A percentile compares a stretch with the other conserved stretches of the same genome.
These are phyloP conservation scores for Parnassius mnemosyne DNA, from an alignment of 2,888 invertebrate species.

Conservation along the genomic window DNA sequence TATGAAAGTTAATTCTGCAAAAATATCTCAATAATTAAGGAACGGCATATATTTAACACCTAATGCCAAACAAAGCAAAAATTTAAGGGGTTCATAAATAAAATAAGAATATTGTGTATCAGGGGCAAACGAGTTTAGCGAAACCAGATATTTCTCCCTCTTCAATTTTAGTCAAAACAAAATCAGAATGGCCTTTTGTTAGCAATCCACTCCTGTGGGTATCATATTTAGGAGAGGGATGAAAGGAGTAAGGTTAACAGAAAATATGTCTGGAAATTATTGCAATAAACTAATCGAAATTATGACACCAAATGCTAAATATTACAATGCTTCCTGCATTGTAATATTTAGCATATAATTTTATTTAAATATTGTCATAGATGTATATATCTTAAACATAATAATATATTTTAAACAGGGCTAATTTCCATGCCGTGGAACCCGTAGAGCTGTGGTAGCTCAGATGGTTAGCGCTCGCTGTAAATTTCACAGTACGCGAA, in stretches of 20 bases:
- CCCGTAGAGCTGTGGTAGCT: too few relatives aligned
- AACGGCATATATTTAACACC: slow-evolving; percentile 16
- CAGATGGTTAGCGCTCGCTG: too few relatives aligned
- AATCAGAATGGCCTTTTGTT: slow-evolving; percentile 74
- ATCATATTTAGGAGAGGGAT: slow-evolving; percentile 66
- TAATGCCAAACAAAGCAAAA: slow-evolving; percentile 23
- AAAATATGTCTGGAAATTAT: slow-evolving; percentile 29
- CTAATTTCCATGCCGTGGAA: too few relatives aligned
- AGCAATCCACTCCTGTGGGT: slow-evolving; percentile 69
- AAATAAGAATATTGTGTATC: slow-evolving; percentile 45
- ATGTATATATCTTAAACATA: too few relatives aligned
- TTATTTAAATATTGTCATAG: too few relatives aligned
- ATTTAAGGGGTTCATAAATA: slow-evolving; percentile 27
- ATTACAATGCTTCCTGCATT: too few relatives aligned
- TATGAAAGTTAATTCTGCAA: not conserved
- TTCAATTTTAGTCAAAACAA: slow-evolving; percentile 76
- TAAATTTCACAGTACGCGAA: too few relatives aligned
- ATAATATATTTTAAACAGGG: too few relatives aligned
- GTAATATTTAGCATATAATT: too few relatives aligned
- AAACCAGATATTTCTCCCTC: slow-evolving; percentile 60
- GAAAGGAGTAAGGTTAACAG: slow-evolving; percentile 47
- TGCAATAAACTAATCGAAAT: not conserved
- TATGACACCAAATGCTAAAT: too few relatives aligned
- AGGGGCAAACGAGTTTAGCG: slow-evolving; percentile 61
- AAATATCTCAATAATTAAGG: slow-evolving; percentile 10